Conservation (phyloP, 2,797 vertebrate genomes). For the Hyperoplus lanceolatus region DNA sequence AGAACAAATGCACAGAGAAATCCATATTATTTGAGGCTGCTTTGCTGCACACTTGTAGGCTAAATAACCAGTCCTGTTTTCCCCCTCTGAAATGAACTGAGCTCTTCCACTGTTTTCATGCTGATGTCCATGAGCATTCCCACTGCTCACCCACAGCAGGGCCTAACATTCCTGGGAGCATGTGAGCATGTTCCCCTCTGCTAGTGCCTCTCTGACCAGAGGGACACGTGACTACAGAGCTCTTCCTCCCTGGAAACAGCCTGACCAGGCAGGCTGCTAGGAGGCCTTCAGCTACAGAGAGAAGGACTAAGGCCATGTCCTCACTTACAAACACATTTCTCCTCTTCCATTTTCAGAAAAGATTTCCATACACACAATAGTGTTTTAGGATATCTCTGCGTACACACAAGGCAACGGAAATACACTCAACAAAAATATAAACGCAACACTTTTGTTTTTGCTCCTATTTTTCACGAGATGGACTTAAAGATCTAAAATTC, state of each 20-base stretch:
- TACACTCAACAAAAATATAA: too few relatives aligned
- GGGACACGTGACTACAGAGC: slow-evolving; percentile 55
- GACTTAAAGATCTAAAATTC: too few relatives aligned
- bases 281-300: slow-evolving; percentile 1
- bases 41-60: neutral
- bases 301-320: neutral
- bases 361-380: too few relatives aligned
- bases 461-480: too few relatives aligned
- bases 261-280: neutral
- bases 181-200: slow-evolving; percentile 64
- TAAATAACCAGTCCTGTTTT: neutral
- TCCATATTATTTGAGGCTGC: neutral
- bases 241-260: slow-evolving; percentile 36
- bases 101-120: slow-evolving; percentile 51
- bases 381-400: too few relatives aligned
- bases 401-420: too few relatives aligned
- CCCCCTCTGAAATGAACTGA: slow-evolving; percentile 34
- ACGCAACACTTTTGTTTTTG: too few relatives aligned
- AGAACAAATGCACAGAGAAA: neutral
- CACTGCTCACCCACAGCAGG: slow-evolving; percentile 66
- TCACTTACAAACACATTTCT: too few relatives aligned
- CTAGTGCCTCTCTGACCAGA: slow-evolving; percentile 38
- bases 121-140: slow-evolving; percentile 53
- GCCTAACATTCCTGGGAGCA: slow-evolving; percentile 74
- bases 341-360: too few relatives aligned